Base-by-base conservation (phyloP, 2,888 invertebrate genomes). In the Deladenus siricidicola region DNA sequence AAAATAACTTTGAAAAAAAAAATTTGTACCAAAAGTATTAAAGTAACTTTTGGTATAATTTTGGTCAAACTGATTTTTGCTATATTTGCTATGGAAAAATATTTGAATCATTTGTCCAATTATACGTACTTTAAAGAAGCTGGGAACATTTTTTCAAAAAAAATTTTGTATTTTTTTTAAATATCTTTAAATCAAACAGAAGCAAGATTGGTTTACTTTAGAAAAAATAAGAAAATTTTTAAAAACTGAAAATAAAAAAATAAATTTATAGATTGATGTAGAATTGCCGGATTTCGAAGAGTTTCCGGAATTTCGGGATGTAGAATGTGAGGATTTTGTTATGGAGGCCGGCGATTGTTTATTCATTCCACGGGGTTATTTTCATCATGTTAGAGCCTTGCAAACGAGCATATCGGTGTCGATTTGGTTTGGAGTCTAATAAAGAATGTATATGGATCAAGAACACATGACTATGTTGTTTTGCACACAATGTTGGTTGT, bases 301-400 rank as follows among this genome's bases (percentile, higher is more conserved):
- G 66, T 89, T 85, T 83, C 90, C 93, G 0, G 80, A 86, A 48
- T 87, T 88, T 63, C 56, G 24, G 8, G 54, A 55, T 1, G 55
- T 69, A n/a, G 44, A 48, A n/a, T 56, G 61, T 23, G 63, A 70
- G 29, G 69, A 69, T 45, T 62, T 57, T 26, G 49, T 86, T 8
- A 81, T 96, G 30, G 84, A 85, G 70, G 85, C 88, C 0, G 93
- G 94, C 0, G 89, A 94, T 74, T 88, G 91, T 83, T 80, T 98
- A 56, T 98, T 88, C 78, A 90, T 98, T 70, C 98, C 98, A 17
- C 87, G 88, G 2, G 87, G 87, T 79, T 92, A 90, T 88, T 98
- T 96, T 94, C 98, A 98, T 83, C 91, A 89, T 82, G 89, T 98
- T 4, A 86, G 87, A 52, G 42, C 62, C 24, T 44, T 61, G 23